Evolutionary conservation across 30 jellyfish, hydroid and myxozoan genomes (phyloP), one percentile per base, ranked within the genome.

Genomic region (Hydractinia symbiolongicarpus): DNA sequence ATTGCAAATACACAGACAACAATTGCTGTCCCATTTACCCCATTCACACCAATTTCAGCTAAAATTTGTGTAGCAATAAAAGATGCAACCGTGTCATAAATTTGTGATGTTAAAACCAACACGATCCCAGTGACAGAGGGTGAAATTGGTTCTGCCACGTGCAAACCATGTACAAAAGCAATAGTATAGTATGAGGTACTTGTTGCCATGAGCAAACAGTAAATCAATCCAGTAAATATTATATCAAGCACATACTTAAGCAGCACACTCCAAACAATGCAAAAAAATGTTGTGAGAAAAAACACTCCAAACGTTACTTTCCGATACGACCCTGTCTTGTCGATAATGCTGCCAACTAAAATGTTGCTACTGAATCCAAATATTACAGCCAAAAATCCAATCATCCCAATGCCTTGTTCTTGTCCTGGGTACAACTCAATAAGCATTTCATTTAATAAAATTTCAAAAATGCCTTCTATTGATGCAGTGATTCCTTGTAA

Each of bases 141-240:
- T 9, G 87, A 79, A 4, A 79, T 52, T 5, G 94, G 88, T 20
- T 74, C 82, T 11, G 98, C 83, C 61, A 91, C 55, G 54, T 83
- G 94, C 5, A 95, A 90, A 53, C 96, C 69, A 53, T 91, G 98
- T 6, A 88, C 93, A 71, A 91, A 86, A 0, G 98, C 95, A 4
- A 86, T 75, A 30, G 98, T 91, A 84, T 86, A 87, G 80, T 91
- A 91, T 9, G 92, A 85, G 13, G 93, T 70, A 53, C 56, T 70
- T 10, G 61, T 71, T 5, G 89, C 78, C 52, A 77, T 68, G 13
- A 82, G 71, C 8, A 81, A 19, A 67, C 79, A 68, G 69, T 55
- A 76, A 20, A 80, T 57, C 17, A 67, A 66, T 14, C 79, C 51
- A 5, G 21, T 76, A 16, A 79, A 84, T 20, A 69, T 14, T 57